A percentile compares a stretch with the other conserved stretches of the same genome.
Evolutionary conservation across 2,113 vertebrate genomes (phyloP).

Genomic region (Cebus imitator): DNA sequence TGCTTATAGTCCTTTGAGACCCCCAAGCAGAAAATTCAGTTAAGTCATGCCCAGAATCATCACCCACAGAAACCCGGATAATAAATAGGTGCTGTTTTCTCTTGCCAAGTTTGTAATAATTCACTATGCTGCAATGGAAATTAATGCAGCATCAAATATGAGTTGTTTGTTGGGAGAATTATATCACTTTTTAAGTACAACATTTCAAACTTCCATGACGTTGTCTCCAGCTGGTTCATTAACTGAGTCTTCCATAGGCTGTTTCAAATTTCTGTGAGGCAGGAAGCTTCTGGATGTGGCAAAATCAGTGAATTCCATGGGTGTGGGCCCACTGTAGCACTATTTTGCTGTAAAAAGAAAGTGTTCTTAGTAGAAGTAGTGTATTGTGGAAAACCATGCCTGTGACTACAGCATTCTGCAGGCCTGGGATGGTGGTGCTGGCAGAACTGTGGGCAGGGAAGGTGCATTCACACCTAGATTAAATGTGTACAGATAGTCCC

Average conservation of each 20-base stretch:
- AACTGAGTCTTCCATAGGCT: not conserved
- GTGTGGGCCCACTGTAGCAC: too few relatives aligned
- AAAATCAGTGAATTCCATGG: not conserved
- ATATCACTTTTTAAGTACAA: not conserved
- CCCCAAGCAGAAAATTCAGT: not conserved
- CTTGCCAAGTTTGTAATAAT: not conserved
- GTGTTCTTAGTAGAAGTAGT: not conserved
- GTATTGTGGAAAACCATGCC: fast-evolving
- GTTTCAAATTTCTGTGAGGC: not conserved
- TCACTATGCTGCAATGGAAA: not conserved
- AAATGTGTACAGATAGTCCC: not conserved
- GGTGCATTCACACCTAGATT: not conserved
- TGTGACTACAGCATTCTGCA: too few relatives aligned
- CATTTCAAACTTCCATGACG: not conserved
- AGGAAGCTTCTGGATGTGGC: not conserved
- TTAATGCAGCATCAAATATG: fast-evolving
- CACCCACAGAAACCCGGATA: not conserved
- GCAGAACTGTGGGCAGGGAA: not conserved
- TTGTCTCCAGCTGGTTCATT: not conserved
- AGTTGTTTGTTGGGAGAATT: not conserved
- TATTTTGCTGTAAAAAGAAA: not conserved
- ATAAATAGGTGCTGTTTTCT: not conserved
- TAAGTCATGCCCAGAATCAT: not conserved
- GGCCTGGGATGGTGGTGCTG: not conserved
- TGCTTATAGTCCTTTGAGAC: not conserved